Evolutionary conservation across 2,797 vertebrate genomes (phyloP).

Genomic region (Lateolabrax maculatus): DNA sequence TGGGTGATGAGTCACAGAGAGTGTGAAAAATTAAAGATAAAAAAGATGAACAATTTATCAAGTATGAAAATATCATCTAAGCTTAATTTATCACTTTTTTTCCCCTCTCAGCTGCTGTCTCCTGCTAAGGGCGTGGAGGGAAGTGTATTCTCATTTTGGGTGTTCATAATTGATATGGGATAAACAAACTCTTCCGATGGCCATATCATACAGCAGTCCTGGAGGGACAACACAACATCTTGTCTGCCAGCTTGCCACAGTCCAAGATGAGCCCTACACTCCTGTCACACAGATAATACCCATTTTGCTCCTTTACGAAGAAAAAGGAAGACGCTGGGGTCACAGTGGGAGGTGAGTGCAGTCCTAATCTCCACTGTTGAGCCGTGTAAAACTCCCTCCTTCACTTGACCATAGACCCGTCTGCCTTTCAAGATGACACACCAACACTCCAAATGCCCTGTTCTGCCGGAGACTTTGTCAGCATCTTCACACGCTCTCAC

Average conservation of each 20-base stretch:
- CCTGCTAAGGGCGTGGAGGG: slow-evolving; percentile 28
- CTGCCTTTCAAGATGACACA: slow-evolving; percentile 68
- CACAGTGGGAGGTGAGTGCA: slow-evolving; percentile 42
- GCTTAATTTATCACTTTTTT: slow-evolving; percentile 2
- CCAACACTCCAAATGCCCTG: slow-evolving; percentile 58
- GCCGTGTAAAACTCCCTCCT: slow-evolving; percentile 54
- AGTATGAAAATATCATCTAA: slow-evolving; percentile 42
- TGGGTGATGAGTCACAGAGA: slow-evolving; percentile 42
- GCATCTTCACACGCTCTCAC: slow-evolving; percentile 75
- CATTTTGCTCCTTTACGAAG: slow-evolving; percentile 38
- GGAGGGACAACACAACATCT: slow-evolving; percentile 31
- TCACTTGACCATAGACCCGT: slow-evolving; percentile 57
- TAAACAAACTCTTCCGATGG: slow-evolving; percentile 19
- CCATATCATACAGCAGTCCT: slow-evolving; percentile 50
- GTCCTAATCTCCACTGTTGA: slow-evolving; percentile 58
- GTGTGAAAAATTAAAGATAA: slow-evolving; percentile 51
- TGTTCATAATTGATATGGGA: slow-evolving; percentile 30
- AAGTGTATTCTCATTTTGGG: slow-evolving; percentile 29
- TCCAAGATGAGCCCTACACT: slow-evolving; percentile 22
- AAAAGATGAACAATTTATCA: slow-evolving; percentile 48
- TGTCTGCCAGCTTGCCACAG: slow-evolving; percentile 24
- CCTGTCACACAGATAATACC: slow-evolving; percentile 40
- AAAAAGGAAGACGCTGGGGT: slow-evolving; percentile 37
- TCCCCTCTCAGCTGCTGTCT: slow-evolving; percentile 7
- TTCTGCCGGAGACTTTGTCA: slow-evolving; percentile 71